Evolutionary conservation across 2,888 invertebrate species (phyloP), one percentile per base, ranked within the genome.

Genomic region (Sericinus montela): DNA sequence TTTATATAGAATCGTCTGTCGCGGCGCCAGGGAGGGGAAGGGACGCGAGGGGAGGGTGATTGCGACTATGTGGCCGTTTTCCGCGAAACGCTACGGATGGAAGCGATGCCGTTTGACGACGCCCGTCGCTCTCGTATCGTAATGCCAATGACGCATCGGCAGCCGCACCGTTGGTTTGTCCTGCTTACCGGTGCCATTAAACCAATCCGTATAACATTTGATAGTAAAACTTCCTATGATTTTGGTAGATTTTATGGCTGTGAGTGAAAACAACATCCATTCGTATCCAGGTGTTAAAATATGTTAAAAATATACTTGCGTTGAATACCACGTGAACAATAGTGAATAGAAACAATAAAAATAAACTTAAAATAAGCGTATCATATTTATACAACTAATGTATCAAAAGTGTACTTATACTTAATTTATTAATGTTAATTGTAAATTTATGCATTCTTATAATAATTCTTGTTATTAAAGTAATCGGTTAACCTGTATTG

Each of bases 41-140:
- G 56, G 63, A 52, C 57, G 59, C 55, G 54, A 52, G 55, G 53
- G 55, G 53, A 51, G 45, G 40, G 40, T 23, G 52, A 61, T 64
- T 66, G 67, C 66, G 72, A 71, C 80, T 77, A 72, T 78, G 74
- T 76, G 79, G 77, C 75, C 75, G 81, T 85, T 87, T 87, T 87
- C 84, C 82, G 82, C 80, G 86, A 87, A 87, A 83, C 82, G 76
- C 77, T 80, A 79, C 78, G 72, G 73, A 73, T 67, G 69, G 71
- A 71, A 72, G 75, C 69, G 70, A 69, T 68, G 69, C 69, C 70
- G 71, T 19, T n/a, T n/a, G n/a, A n/a, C n/a, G n/a, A n/a, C 19
- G 19, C 19, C 19, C 19, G 19, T 64, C 72, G 68, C 67, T 72
- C 70, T 70, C 69, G 67, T 76, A 72, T 72, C 70, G 73, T 75